These are phyloP conservation scores for Manis javanica DNA, from an alignment of 2,797 vertebrate genomes.

Conservation along the genomic window DNA sequence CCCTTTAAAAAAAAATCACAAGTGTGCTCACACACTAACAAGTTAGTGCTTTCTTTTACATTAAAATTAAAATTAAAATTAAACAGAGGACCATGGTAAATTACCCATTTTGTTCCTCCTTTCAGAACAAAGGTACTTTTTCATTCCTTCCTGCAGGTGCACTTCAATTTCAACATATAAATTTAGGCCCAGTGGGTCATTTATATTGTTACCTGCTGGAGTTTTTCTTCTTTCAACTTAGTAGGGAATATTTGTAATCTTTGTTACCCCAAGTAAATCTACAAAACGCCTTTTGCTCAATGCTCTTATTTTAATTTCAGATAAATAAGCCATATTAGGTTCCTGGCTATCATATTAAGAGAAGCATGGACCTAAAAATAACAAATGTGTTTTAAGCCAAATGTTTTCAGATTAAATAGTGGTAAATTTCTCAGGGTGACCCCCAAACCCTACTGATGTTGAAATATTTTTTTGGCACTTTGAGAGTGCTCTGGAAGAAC, in stretches of 20 bases:
- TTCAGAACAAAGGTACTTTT: constrained; percentile 82
- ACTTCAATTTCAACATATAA: constrained; percentile 84
- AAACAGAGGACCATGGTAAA: constrained; percentile 74
- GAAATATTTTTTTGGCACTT: neutral
- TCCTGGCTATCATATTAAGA: constrained; percentile 79
- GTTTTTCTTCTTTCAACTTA: constrained; percentile 83
- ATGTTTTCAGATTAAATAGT: constrained; percentile 71
- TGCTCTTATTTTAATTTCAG: constrained; percentile 82
- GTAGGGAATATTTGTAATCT: constrained; percentile 83
- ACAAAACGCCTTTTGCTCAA: constrained; percentile 83
- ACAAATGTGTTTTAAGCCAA: constrained; percentile 73
- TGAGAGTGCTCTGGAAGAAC: constrained; percentile 9
- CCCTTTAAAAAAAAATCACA: neutral
- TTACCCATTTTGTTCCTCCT: constrained; percentile 81
- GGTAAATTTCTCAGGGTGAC: constrained; percentile 76
- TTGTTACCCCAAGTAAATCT: constrained; percentile 83
- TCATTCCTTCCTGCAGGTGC: constrained; percentile 83
- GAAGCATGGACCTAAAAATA: constrained; percentile 81
- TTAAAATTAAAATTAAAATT: constrained; percentile 77
- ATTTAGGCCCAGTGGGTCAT: constrained; percentile 85
- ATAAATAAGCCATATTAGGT: constrained; percentile 82
- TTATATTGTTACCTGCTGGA: constrained; percentile 80
- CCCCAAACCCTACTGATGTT: neutral
- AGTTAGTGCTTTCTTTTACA: constrained; percentile 16
- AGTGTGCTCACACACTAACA: neutral